Base-by-base conservation (phyloP, 2,113 vertebrate genomes). In the Zootoca vivipara region DNA sequence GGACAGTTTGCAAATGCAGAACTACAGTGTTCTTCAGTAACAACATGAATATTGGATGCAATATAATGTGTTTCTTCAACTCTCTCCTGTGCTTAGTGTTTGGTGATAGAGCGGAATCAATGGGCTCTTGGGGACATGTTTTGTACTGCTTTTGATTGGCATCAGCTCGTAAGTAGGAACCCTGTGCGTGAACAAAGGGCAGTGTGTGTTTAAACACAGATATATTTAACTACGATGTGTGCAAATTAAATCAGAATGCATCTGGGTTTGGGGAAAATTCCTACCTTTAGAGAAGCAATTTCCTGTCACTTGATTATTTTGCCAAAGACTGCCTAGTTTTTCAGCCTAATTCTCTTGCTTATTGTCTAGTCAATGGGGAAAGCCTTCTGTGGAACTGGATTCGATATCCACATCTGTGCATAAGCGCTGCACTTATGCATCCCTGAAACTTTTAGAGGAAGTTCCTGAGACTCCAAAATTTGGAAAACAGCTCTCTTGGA, bases 1-100 rank as follows among this genome's bases (percentile, higher is more conserved):
- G 95, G 95, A 94, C 95, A 95, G 95, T 95, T 95, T 95, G 94
- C 92, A 94, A 95, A 94, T 95, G 95, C 93, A 94, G 90, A 94
- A 95, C 94, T 95, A 92, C 65, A 92, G 84, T 58, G 82, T 90
- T 95, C 93, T 92, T 93, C 93, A 91, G 88, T 95, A 95, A 95
- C 92, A 82, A 93, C 92, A 95, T 94, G 91, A 95, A 95, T 95
- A 95, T 94, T 94, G 91, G 90, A 92, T 95, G 90, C 87, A 90
- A 94, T 88, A 82, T 78, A 90, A 82, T 92, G 91, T 86, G 87
- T 91, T 95, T 18, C 90, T 93, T 94, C 88, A 90, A 87, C 75
- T 85, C 77, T 92, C 80, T 85, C 86, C 87, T 90, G 91, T 82
- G 83, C 93, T 92, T 64, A 0, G 40, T 93, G 83, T 84, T 85